phyloP scores from a whole-genome alignment of 2,113 vertebrate genomes.

The Edolisoma coerulescens region DNA sequence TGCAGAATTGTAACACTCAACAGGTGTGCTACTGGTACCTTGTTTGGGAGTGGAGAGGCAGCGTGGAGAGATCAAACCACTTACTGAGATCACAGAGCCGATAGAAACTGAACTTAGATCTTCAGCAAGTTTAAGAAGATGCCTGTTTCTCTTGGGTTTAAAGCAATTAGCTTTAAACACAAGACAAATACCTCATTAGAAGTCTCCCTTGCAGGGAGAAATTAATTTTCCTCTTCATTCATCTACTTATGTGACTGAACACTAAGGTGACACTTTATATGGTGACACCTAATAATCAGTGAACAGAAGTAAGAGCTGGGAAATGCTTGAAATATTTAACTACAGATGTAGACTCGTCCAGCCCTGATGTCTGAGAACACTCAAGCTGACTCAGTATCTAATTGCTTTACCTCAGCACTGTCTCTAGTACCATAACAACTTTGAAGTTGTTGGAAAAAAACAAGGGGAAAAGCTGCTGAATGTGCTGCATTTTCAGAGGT shows the following conservation, averaged over 20 bases:
- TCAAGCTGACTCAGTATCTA: neutral
- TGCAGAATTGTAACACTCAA: neutral
- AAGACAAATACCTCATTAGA: neutral
- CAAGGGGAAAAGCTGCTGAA: neutral
- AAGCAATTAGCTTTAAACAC: neutral
- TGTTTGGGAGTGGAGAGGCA: neutral
- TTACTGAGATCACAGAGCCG: neutral
- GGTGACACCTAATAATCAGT: neutral
- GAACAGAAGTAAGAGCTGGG: neutral
- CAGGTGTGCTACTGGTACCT: neutral
- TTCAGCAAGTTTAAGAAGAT: neutral
- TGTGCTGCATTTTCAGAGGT: neutral
- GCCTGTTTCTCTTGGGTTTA: neutral
- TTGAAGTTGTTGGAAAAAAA: neutral
- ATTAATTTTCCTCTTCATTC: neutral
- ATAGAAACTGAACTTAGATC: neutral
- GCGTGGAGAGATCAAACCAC: neutral
- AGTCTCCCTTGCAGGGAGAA: neutral
- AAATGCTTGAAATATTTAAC: neutral
- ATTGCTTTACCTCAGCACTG: neutral
- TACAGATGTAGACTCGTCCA: neutral
- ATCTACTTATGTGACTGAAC: neutral
- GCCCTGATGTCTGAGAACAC: neutral
- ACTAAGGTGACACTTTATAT: neutral
- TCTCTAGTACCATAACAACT: neutral